Percentiles rank a stretch among this genome's conserved stretches.
Conservation (phyloP, 2,797 vertebrate species). For the Typhlichthys eigenmanni region DNA sequence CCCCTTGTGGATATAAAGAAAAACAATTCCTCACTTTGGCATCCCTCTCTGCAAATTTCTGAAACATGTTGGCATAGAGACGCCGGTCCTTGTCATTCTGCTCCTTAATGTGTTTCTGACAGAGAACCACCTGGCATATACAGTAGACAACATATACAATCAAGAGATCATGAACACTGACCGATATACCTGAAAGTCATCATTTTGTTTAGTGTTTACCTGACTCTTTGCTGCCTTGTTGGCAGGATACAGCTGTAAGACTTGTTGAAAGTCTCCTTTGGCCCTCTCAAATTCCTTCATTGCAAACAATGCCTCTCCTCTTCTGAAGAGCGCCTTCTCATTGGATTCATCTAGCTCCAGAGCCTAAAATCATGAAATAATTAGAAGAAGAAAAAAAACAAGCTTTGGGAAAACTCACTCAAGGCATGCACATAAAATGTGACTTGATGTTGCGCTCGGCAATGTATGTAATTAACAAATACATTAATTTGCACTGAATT, state of each 20-base stretch:
- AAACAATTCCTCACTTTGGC: conserved; percentile 78
- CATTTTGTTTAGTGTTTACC: conserved; percentile 33
- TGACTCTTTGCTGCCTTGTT: conserved; percentile 95
- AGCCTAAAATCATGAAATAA: conserved; percentile 73
- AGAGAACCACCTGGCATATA: conserved; percentile 72
- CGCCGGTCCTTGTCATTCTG: conserved; percentile 94
- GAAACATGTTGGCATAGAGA: conserved; percentile 98
- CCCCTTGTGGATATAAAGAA: conserved; percentile 42
- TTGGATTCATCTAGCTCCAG: conserved; percentile 85
- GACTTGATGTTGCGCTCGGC: too few relatives aligned
- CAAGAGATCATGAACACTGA: background rate
- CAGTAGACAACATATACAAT: too few relatives aligned
- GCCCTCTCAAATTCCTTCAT: conserved; percentile 93
- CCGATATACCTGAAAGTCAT: background rate
- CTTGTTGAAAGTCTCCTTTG: conserved; percentile 87
- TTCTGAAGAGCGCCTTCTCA: conserved; percentile 95
- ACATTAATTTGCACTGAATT: too few relatives aligned
- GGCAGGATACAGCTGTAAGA: conserved; percentile 89
- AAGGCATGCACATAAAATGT: too few relatives aligned
- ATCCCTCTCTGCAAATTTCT: conserved; percentile 90
- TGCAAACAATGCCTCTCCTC: conserved; percentile 87
- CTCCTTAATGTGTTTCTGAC: conserved; percentile 89
- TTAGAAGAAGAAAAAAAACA: background rate
- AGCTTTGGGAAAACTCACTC: too few relatives aligned
- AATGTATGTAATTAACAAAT: too few relatives aligned